Percentiles rank a stretch among this genome's conserved stretches.
phyloP scores from a whole-genome alignment of 2,113 vertebrate genomes.

The Verasper variegatus region DNA sequence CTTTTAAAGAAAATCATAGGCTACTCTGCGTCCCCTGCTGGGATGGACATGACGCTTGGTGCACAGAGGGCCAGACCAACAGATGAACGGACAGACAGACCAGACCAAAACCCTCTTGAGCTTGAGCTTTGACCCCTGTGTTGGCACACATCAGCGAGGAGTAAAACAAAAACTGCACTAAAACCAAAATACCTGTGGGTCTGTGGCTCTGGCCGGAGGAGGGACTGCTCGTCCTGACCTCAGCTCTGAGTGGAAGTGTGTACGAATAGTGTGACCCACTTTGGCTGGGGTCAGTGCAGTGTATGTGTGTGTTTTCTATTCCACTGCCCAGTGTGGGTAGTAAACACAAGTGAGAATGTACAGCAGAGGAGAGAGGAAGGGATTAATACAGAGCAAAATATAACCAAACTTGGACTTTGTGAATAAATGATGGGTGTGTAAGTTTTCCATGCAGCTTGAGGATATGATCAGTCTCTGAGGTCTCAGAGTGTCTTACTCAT shows the following conservation, averaged over 20 bases:
- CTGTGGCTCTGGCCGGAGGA: slow-evolving; percentile 3
- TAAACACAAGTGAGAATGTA: slow-evolving; percentile 28
- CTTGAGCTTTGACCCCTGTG: too few species aligned
- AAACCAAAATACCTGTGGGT: slow-evolving; percentile 35
- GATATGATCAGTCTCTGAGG: not conserved
- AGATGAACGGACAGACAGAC: slow-evolving; percentile 11
- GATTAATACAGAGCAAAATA: not conserved
- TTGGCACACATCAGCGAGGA: not conserved
- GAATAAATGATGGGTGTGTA: not conserved
- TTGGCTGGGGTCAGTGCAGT: slow-evolving; percentile 29
- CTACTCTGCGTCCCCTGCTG: slow-evolving; percentile 30
- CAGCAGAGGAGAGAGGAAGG: not conserved
- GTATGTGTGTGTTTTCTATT: slow-evolving; percentile 29
- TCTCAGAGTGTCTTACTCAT: slow-evolving; percentile 21
- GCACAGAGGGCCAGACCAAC: slow-evolving; percentile 15
- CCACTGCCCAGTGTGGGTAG: slow-evolving; percentile 39
- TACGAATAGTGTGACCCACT: slow-evolving; percentile 63
- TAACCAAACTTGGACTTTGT: not conserved
- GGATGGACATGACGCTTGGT: slow-evolving; percentile 40
- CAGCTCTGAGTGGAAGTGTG: slow-evolving; percentile 40
- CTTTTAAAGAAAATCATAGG: slow-evolving; percentile 61
- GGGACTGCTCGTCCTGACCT: slow-evolving; percentile 22
- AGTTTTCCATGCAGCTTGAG: not conserved
- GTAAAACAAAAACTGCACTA: slow-evolving; percentile 21
- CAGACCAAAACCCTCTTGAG: too few species aligned